These are phyloP conservation scores for Chaetoderma sp. DNA, from an alignment of 2,888 invertebrate species.

Conservation along the genomic window DNA sequence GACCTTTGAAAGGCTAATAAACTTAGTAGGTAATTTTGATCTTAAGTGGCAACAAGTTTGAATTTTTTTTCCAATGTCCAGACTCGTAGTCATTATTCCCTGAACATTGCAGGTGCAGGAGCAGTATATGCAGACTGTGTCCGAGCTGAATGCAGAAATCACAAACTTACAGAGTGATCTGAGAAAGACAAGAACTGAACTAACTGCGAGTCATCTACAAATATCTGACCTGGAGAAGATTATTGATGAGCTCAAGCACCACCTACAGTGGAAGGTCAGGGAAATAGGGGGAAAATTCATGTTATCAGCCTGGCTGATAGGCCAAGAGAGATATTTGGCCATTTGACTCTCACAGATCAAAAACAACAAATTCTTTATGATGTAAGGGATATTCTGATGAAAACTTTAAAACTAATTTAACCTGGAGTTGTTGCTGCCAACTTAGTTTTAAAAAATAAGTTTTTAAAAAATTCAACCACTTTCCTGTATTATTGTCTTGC, in stretches of 20 bases:
- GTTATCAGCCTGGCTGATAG: no score
- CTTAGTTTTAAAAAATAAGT: no score
- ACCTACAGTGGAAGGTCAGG: conserved; percentile 55
- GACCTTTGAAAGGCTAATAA: no score
- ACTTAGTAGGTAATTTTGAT: not conserved
- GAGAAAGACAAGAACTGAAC: conserved; percentile 48
- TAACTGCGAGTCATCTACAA: conserved; percentile 47
- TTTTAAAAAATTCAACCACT: no score
- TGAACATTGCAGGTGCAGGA: conserved; percentile 46
- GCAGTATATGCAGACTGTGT: conserved; percentile 59
- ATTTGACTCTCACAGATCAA: no score
- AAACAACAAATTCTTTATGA: no score
- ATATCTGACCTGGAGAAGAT: conserved; percentile 52
- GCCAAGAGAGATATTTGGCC: no score
- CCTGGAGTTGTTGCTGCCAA: no score
- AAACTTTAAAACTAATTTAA: no score
- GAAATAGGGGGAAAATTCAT: not conserved
- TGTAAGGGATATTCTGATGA: no score
- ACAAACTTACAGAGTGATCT: conserved; percentile 56
- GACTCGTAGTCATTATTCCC: conserved; percentile 8
- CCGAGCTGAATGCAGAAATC: conserved; percentile 55
- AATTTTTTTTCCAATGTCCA: conserved; percentile 24
- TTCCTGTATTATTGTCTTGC: no score
- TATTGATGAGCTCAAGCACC: conserved; percentile 56
- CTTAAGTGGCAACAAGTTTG: not conserved